These are phyloP conservation scores for Mayetiola destructor DNA, from an alignment of 2,888 invertebrate genomes.

Conservation along the genomic window DNA sequence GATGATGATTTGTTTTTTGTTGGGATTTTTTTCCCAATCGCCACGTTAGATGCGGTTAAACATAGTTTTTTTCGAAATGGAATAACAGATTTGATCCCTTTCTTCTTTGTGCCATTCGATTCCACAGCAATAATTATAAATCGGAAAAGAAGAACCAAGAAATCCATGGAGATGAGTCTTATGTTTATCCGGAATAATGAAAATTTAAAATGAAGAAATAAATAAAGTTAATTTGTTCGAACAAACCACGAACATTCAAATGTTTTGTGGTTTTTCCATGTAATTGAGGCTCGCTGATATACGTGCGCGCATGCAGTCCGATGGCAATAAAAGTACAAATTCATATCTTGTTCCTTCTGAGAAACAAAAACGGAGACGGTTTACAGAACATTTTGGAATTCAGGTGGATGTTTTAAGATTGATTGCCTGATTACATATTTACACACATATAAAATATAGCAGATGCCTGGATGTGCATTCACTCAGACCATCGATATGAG, in stretches of 20 bases:
- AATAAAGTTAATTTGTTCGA: neutral
- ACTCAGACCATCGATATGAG: too few relatives aligned
- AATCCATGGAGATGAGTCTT: neutral
- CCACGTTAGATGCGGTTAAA: neutral
- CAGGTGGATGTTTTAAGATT: constrained; percentile 3
- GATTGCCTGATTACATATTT: too few relatives aligned
- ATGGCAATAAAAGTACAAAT: constrained; percentile 8
- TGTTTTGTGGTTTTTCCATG: constrained; percentile 3
- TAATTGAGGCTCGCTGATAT: too few relatives aligned
- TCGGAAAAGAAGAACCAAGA: too few relatives aligned
- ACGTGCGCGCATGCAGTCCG: neutral
- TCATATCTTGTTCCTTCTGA: constrained; percentile 1
- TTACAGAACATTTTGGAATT: neutral
- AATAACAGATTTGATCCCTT: neutral
- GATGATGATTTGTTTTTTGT: neutral
- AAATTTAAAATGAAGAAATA: neutral
- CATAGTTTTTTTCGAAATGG: too few relatives aligned
- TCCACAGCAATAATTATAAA: neutral
- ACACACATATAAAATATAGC: too few relatives aligned
- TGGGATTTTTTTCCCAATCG: neutral
- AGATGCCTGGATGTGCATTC: constrained; percentile 2
- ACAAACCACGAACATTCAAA: neutral
- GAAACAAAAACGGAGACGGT: neutral
- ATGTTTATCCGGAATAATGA: neutral
- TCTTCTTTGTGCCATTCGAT: neutral